phyloP scores from a whole-genome alignment of 37 sponge, comb jelly and placozoan genomes.

The Cladorhizidae sp. region DNA sequence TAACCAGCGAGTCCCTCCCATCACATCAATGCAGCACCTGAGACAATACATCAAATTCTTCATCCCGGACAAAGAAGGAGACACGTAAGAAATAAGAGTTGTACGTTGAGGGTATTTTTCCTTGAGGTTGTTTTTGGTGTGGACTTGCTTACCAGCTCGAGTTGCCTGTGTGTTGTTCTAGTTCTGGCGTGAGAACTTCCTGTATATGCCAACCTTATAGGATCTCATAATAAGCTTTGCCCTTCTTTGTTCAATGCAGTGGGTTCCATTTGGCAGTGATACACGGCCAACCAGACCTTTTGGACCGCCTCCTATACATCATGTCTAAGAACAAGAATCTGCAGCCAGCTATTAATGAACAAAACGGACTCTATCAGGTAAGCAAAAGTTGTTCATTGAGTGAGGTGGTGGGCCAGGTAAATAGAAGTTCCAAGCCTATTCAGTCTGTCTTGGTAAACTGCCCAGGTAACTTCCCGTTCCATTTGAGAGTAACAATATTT shows the following conservation, averaged over 20 bases:
- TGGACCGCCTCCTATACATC: constrained; percentile 35
- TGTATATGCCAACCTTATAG: too few relatives aligned
- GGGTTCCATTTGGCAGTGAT: constrained; percentile 79
- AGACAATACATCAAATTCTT: constrained; percentile 44
- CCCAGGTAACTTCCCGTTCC: background rate
- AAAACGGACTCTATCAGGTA: constrained; percentile 73
- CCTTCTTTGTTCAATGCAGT: constrained; percentile 23
- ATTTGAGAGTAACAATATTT: background rate
- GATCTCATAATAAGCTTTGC: too few relatives aligned
- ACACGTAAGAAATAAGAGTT: constrained; percentile 63
- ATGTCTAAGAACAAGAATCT: constrained; percentile 45
- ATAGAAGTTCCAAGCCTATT: background rate
- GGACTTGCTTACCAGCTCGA: background rate
- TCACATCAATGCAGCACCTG: background rate
- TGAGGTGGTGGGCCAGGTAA: background rate
- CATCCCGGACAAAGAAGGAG: constrained; percentile 74
- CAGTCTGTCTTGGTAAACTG: background rate
- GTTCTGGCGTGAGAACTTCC: background rate
- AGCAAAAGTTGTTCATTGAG: background rate
- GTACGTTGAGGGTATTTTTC: background rate
- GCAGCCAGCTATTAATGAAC: constrained; percentile 48
- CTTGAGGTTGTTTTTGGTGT: background rate
- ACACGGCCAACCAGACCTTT: constrained; percentile 28
- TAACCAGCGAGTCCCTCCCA: background rate
- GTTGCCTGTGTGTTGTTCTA: background rate